Conservation (phyloP, 2,888 invertebrate species). For the Hypomecis punctinalis region DNA sequence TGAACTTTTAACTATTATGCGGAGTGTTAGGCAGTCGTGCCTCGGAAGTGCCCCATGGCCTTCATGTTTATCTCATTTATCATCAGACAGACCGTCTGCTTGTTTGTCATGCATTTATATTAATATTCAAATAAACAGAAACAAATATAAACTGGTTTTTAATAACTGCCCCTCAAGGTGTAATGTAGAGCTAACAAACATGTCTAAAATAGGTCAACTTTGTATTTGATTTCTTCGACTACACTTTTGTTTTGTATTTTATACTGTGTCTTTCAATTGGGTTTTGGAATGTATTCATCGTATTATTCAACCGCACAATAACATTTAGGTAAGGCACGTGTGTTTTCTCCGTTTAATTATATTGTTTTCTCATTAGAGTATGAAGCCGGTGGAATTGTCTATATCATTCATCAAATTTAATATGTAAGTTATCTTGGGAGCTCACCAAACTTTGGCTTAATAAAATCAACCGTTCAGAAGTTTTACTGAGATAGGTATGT, state of each 20-base stretch:
- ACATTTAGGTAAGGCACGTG: not conserved
- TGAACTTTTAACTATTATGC: slow-evolving; percentile 5
- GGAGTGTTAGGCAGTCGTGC: slow-evolving; percentile 22
- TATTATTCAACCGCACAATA: not conserved
- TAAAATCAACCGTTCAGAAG: too few species aligned
- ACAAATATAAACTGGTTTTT: slow-evolving; percentile 18
- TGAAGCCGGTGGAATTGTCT: too few species aligned
- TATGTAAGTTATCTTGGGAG: too few species aligned
- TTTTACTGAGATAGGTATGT: too few species aligned
- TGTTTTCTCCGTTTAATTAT: not conserved
- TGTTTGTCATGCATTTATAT: slow-evolving; percentile 34
- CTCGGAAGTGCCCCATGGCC: slow-evolving; percentile 37
- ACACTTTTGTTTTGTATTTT: not conserved
- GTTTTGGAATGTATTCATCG: not conserved
- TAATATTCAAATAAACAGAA: slow-evolving; percentile 31
- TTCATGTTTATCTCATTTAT: slow-evolving; percentile 34
- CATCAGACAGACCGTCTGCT: slow-evolving; percentile 30
- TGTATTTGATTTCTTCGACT: not conserved
- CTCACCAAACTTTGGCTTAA: too few species aligned
- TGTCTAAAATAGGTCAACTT: slow-evolving; percentile 15
- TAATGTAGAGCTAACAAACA: slow-evolving; percentile 12
- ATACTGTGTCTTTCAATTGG: not conserved
- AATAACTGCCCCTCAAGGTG: slow-evolving; percentile 8
- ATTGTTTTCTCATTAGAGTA: too few species aligned
- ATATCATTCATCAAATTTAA: too few species aligned